Evolutionary conservation across 1,140 invertebrate genomes (phyloP).

Genomic region (Pseudomyrmex cubaensis): DNA sequence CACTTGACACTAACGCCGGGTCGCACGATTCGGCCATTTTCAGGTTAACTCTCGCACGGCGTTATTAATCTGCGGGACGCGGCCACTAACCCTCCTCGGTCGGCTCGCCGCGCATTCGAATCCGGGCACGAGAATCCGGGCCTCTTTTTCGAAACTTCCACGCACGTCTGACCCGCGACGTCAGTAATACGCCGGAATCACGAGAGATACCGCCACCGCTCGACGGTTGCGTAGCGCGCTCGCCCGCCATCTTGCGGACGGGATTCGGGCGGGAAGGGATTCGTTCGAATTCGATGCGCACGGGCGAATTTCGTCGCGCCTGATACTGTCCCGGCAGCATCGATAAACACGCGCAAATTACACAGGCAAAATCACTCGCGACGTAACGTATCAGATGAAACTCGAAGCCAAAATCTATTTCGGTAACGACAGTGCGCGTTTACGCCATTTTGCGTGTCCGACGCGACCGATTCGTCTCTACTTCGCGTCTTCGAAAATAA

Average conservation of each 20-base stretch:
- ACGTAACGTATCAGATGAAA: no score
- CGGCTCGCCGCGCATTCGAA: conserved; percentile 67
- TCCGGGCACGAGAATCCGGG: conserved; percentile 48
- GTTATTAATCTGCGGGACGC: conserved; percentile 66
- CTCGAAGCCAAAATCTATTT: no score
- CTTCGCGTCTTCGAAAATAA: not conserved
- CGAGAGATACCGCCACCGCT: conserved; percentile 57
- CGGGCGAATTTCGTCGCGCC: no score
- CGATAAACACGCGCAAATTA: not conserved
- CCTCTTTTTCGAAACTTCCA: conserved; percentile 76
- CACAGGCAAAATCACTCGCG: not conserved
- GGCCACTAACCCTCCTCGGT: conserved; percentile 58
- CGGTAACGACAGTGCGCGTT: no score
- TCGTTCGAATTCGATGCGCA: no score
- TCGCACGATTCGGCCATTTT: conserved; percentile 80
- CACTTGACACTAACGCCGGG: conserved; percentile 68
- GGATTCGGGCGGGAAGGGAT: not conserved
- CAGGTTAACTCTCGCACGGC: conserved; percentile 75
- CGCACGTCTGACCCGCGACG: conserved; percentile 64
- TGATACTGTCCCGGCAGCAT: no score
- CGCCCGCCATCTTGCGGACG: conserved; percentile 31
- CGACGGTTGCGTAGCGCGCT: not conserved
- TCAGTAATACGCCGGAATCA: conserved; percentile 29
- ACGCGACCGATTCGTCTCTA: not conserved
- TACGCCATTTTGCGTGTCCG: not conserved